Evolutionary conservation across 2,797 vertebrate genomes (phyloP).

Genomic region (Tragelaphus eurycerus): DNA sequence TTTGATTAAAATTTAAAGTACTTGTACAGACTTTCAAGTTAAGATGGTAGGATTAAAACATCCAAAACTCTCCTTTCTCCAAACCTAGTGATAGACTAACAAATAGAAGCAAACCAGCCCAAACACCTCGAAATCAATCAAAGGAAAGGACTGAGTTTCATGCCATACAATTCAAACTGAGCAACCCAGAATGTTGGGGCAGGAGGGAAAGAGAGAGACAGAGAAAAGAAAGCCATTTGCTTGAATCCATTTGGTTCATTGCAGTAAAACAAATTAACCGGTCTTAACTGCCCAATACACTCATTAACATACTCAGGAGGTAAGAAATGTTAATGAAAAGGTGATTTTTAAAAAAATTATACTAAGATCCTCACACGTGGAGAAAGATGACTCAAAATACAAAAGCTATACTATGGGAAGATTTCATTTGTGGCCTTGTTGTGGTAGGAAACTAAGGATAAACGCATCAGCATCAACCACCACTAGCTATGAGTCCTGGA

Average conservation of each 20-base stretch:
- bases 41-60: slow-evolving; percentile 61
- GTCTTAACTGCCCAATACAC: background rate
- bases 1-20: slow-evolving; percentile 72
- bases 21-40: slow-evolving; percentile 45
- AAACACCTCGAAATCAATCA: slow-evolving; percentile 48
- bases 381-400: background rate
- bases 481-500: background rate
- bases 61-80: slow-evolving; percentile 35
- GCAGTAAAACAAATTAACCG: background rate
- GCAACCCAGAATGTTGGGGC: background rate
- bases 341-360: background rate
- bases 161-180: slow-evolving; percentile 6
- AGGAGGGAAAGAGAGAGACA: background rate
- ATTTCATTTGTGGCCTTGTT: background rate
- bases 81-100: slow-evolving; percentile 44
- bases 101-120: slow-evolving; percentile 46
- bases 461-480: background rate
- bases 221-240: background rate
- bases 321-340: background rate
- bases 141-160: slow-evolving; percentile 25
- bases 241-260: background rate
- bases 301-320: background rate
- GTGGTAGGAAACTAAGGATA: background rate
- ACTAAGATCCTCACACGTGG: background rate
- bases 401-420: background rate